Conservation (phyloP, 2,888 invertebrate species). For the Melanargia galathea region DNA sequence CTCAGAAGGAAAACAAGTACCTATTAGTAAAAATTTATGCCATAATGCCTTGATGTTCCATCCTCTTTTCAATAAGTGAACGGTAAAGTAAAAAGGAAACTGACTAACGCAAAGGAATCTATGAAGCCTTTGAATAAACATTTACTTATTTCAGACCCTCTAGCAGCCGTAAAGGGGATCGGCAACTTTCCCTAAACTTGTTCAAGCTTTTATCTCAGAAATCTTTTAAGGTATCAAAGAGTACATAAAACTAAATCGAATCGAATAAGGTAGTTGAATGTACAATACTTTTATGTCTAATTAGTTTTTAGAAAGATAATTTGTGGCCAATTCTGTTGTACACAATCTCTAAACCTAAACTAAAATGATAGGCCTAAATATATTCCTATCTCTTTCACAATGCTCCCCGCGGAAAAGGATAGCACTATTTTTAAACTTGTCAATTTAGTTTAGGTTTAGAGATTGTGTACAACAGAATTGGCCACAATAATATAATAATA, state of each 20-base stretch:
- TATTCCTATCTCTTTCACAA: too few species aligned
- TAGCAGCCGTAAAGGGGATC: conserved; percentile 76
- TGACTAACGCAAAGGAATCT: conserved; percentile 45
- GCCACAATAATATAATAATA: too few species aligned
- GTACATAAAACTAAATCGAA: conserved; percentile 14
- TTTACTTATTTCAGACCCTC: conserved; percentile 76
- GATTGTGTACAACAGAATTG: too few species aligned
- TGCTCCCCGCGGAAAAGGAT: too few species aligned
- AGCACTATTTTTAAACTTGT: too few species aligned
- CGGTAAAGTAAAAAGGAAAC: neutral
- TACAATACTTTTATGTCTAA: neutral
- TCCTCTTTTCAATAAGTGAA: neutral
- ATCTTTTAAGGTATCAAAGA: conserved; percentile 59
- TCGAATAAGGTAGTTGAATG: conserved; percentile 2
- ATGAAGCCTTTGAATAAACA: conserved; percentile 79
- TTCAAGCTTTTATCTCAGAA: conserved; percentile 80
- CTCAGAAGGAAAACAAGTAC: conserved; percentile 73
- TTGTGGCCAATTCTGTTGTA: too few species aligned
- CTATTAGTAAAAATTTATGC: neutral
- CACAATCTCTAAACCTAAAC: too few species aligned
- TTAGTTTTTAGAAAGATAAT: neutral
- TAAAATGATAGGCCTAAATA: too few species aligned
- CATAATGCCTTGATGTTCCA: neutral
- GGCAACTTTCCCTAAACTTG: conserved; percentile 77
- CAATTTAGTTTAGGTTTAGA: too few species aligned